phyloP scores from a whole-genome alignment of 2,113 vertebrate species.

The Otolemur garnettii region DNA sequence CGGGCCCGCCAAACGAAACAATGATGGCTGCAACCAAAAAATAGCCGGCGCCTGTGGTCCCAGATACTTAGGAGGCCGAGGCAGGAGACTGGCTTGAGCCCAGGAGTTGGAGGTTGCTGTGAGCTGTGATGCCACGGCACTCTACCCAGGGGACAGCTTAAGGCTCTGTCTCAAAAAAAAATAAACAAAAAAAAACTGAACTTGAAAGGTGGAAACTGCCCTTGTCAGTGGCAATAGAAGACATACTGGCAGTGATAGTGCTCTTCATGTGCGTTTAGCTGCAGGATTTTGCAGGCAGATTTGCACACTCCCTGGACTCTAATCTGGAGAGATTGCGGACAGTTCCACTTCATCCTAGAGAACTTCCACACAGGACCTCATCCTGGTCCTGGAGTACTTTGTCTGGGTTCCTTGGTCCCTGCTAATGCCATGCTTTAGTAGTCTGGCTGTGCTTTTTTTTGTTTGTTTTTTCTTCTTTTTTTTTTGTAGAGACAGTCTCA shows the following conservation, averaged over 20 bases:
- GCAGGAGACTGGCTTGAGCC: no score
- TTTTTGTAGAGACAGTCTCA: no score
- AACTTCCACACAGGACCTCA: not conserved
- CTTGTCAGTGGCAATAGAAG: not conserved
- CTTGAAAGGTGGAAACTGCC: not conserved
- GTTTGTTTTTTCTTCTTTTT: no score
- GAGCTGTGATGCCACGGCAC: no score
- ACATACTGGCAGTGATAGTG: not conserved
- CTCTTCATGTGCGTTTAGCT: not conserved
- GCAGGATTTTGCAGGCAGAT: not conserved
- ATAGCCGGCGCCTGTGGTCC: no score
- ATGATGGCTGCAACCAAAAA: no score
- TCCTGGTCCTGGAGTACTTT: not conserved
- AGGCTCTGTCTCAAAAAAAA: no score
- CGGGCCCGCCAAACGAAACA: no score
- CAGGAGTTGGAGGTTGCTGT: no score
- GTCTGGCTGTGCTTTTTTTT: not conserved
- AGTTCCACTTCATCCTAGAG: not conserved
- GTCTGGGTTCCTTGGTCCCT: not conserved
- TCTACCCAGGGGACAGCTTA: no score
- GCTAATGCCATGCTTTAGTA: not conserved
- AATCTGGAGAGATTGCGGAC: not conserved
- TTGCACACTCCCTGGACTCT: not conserved
- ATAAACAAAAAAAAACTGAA: not conserved
- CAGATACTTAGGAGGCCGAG: no score